A percentile compares a stretch with the other conserved stretches of the same genome.
phyloP scores from a whole-genome alignment of 2,888 invertebrate genomes.

The Diogma glabrata region DNA sequence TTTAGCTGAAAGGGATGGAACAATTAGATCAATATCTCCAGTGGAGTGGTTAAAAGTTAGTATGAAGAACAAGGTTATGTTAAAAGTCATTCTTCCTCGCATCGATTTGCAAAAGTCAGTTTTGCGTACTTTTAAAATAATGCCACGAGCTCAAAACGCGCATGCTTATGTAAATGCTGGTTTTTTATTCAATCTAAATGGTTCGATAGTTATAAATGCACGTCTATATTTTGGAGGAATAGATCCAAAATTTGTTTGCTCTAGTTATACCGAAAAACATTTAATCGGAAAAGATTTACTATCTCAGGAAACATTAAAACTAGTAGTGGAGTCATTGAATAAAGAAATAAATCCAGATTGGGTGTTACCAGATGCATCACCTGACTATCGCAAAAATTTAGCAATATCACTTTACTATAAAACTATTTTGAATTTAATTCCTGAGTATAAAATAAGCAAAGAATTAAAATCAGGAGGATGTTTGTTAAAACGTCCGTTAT shows the following conservation, averaged over 20 bases:
- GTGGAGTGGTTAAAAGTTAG: conserved; percentile 25
- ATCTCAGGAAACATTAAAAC: conserved; percentile 35
- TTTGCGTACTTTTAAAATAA: too few relatives aligned
- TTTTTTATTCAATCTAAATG: conserved; percentile 42
- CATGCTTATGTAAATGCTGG: conserved; percentile 67
- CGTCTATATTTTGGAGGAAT: conserved; percentile 49
- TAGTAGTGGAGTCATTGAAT: conserved; percentile 23
- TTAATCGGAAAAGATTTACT: conserved; percentile 38
- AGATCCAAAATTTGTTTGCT: conserved; percentile 37
- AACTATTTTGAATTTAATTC: conserved; percentile 46
- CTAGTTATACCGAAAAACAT: conserved; percentile 40
- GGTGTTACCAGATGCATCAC: conserved; percentile 46
- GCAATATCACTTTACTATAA: conserved; percentile 54
- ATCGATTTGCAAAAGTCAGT: too few relatives aligned
- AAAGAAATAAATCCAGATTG: conserved; percentile 45
- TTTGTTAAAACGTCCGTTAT: conserved; percentile 47
- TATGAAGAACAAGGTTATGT: conserved; percentile 27
- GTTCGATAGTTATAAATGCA: conserved; percentile 35
- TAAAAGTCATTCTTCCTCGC: conserved; percentile 24
- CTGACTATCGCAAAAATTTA: conserved; percentile 47
- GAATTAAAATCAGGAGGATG: conserved; percentile 46
- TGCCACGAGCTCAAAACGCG: conserved; percentile 59
- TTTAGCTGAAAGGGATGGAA: conserved; percentile 24
- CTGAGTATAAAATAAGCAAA: conserved; percentile 37
- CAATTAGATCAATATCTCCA: conserved; percentile 23